Base-by-base conservation (phyloP, 2,888 invertebrate species). In the Clusia tigrina region DNA sequence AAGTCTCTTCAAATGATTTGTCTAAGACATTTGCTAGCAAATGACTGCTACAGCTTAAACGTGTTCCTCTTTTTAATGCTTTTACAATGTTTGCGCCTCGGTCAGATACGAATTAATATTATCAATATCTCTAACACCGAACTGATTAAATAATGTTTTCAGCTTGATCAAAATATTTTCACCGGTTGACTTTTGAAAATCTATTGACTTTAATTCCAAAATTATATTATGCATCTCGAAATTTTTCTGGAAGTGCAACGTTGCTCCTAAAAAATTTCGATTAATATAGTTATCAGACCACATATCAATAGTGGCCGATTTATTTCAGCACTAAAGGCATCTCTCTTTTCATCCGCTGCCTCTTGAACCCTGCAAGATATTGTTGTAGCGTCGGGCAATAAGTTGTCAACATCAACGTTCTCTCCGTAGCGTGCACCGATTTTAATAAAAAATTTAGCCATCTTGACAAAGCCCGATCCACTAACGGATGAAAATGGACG, bases 1-100 rank as follows among this genome's bases (percentile, higher is more conserved):
- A n/a, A 38, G 65, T 56, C 22, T 53, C 60, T 12, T 32, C 25
- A 32, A 65, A 65, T 2, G 65, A 62, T 23, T 62, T 54, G 18
- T 62, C 53, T 37, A 65, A 65, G 2, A n/a, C n/a, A n/a, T n/a
- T n/a, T n/a, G n/a, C n/a, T n/a, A n/a, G n/a, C n/a, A n/a, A n/a
- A n/a, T n/a, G n/a, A n/a, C n/a, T n/a, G n/a, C n/a, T n/a, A n/a
- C n/a, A n/a, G n/a, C n/a, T n/a, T n/a, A n/a, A n/a, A 2, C 65
- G 51, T 22, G 46, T 60, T 51, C 32, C 48, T 10, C 53, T n/a
- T 20, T 54, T 12, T 12, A 54, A 37, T 2, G 61, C 55, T 24
- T 25, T 54, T 2, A 54, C 18, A 25, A 61, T 48, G 32, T 25
- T 55, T 48, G n/a, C 22, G 2, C 51, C 48, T 32, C 37, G 17